A percentile compares a stretch with the other conserved stretches of the same genome.
Conservation (phyloP, 2,113 vertebrate genomes). For the Pluvianellus socialis region DNA sequence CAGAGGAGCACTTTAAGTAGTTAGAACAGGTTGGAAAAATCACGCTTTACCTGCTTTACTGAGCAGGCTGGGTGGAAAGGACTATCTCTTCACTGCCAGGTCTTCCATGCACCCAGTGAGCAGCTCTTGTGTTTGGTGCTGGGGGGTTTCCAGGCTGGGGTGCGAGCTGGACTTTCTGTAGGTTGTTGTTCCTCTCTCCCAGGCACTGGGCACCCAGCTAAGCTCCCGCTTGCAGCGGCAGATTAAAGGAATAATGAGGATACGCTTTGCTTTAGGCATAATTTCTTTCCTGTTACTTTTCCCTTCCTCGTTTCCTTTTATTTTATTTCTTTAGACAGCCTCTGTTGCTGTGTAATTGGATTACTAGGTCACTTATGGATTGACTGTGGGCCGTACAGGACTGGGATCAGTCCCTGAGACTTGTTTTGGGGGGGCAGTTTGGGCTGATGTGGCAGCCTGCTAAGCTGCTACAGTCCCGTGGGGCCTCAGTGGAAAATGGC, state of each 20-base stretch:
- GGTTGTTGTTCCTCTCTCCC: neutral
- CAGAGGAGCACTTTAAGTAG: neutral
- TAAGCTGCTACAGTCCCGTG: fast-evolving
- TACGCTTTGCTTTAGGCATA: neutral
- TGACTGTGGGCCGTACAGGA: neutral
- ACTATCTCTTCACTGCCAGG: fast-evolving
- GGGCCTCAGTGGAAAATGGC: neutral
- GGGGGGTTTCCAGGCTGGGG: neutral
- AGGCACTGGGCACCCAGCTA: neutral
- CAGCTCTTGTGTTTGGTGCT: neutral
- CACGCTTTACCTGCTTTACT: neutral
- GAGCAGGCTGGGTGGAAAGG: neutral
- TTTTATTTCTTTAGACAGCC: neutral
- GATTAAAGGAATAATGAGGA: neutral
- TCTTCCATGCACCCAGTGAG: neutral
- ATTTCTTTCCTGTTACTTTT: neutral
- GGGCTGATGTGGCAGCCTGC: neutral
- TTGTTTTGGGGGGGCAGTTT: neutral
- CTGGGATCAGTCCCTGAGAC: neutral
- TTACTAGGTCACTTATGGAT: neutral
- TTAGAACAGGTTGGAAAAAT: neutral
- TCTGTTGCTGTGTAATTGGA: neutral
- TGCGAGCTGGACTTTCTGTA: fast-evolving
- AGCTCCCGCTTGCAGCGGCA: neutral
- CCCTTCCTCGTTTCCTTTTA: neutral